These are phyloP conservation scores for Drosophila suzukii DNA, from an alignment of 1,140 invertebrate genomes.

Conservation along the genomic window DNA sequence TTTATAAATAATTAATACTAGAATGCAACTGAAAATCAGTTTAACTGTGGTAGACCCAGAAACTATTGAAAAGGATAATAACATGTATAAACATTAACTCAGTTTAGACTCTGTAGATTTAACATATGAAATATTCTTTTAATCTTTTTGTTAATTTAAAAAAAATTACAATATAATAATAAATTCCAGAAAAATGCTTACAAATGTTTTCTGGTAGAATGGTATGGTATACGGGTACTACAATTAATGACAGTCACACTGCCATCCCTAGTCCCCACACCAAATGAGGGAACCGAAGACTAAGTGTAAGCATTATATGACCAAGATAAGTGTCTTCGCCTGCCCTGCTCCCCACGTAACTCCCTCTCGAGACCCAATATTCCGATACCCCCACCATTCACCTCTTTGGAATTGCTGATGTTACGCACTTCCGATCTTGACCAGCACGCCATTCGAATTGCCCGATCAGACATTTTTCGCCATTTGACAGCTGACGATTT, in stretches of 20 bases:
- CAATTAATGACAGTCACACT: neutral
- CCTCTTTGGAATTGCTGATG: constrained; percentile 44
- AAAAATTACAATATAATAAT: too few relatives aligned
- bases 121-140: too few relatives aligned
- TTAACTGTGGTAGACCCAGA: too few relatives aligned
- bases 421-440: constrained; percentile 77
- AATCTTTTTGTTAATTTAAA: too few relatives aligned
- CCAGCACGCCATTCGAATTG: constrained; percentile 57
- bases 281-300: constrained; percentile 14
- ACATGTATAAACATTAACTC: too few relatives aligned
- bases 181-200: too few relatives aligned
- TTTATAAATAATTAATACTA: too few relatives aligned
- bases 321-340: constrained; percentile 57
- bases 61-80: too few relatives aligned
- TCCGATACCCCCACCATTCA: neutral
- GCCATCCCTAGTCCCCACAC: constrained; percentile 20
- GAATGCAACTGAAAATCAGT: too few relatives aligned
- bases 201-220: too few relatives aligned
- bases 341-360: constrained; percentile 3
- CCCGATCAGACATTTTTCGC: constrained; percentile 65
- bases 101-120: too few relatives aligned
- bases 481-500: constrained; percentile 83
- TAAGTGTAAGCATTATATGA: constrained; percentile 78
- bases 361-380: neutral
- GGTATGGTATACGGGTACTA: too few relatives aligned